phyloP scores from a whole-genome alignment of 2,888 invertebrate species.

The Neoitamus cyanurus region DNA sequence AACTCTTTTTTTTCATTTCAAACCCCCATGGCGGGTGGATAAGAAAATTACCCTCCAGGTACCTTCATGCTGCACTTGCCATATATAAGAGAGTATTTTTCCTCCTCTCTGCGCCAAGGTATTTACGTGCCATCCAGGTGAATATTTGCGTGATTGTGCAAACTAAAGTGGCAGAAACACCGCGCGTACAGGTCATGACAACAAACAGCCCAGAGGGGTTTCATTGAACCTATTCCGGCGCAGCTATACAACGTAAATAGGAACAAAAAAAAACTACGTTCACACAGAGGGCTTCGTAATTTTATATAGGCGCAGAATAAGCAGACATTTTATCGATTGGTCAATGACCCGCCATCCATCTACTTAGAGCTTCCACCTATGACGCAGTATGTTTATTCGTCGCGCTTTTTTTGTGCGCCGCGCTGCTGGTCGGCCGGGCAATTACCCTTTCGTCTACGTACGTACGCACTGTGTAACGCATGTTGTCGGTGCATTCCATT shows the following conservation, averaged over 20 bases:
- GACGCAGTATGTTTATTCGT: conserved; percentile 13
- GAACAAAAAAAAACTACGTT: background rate
- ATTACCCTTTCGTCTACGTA: conserved; percentile 7
- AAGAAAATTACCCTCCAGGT: background rate
- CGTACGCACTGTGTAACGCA: background rate
- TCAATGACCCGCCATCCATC: conserved; percentile 18
- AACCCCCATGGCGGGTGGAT: background rate
- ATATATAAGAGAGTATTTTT: background rate
- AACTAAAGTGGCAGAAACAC: background rate
- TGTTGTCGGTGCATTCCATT: background rate
- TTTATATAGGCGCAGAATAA: background rate
- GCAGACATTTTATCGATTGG: conserved; percentile 36
- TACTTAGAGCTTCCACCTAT: conserved; percentile 27
- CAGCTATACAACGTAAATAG: background rate
- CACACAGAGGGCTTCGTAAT: conserved; percentile 5
- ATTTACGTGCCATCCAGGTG: background rate
- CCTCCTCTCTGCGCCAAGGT: background rate
- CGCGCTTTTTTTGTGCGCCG: background rate
- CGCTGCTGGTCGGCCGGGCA: background rate
- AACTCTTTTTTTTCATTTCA: background rate
- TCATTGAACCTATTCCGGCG: background rate
- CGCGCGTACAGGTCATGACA: background rate
- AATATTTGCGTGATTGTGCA: conserved; percentile 5
- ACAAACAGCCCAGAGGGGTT: conserved; percentile 10
- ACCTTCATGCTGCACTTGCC: background rate